Base-by-base conservation (phyloP, 2,113 vertebrate species). In the Salvator merianae region DNA sequence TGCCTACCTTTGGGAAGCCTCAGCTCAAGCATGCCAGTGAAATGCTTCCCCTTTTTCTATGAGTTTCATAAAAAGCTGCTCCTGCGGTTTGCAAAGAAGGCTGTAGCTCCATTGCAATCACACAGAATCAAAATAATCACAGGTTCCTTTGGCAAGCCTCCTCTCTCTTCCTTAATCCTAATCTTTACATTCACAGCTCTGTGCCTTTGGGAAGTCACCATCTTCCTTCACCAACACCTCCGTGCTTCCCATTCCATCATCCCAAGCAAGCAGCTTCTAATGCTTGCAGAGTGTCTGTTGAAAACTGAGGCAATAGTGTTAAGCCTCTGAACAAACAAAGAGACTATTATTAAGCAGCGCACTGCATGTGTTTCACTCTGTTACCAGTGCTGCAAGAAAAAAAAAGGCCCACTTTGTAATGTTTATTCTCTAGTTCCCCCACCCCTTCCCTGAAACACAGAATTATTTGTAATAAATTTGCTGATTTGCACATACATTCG, bases 161-260 rank as follows among this genome's bases (percentile, higher is more conserved):
- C 89, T 87, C 83, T 76, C 78, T 24, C 3, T 66, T 66, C 63
- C 9, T 43, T 70, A 79, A 9, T 86, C 82, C 43, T 2, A 59
- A 74, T 66, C 77, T 9, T 3, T 7, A 0, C 0, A 5, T 5
- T 12, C 30, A 78, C 34, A 80, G 20, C 32, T 75, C 77, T 89
- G 82, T 71, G 50, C 47, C 43, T 71, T 73, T 87, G 78, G 85
- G 82, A 78, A 32, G 36, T 68, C 84, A 86, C 26, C 10, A 14
- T 0, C 6, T 36, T 13, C 20, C 84, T 4, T 20, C 14, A 30
- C 50, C 32, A 0, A 5, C 59, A 40, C n/a, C 50, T 59, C 55
- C 14, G 38, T 0, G 34, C 24, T 16, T 38, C 1, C 65, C 66
- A 82, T 47, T n/a, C 40, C 26, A 0, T 22, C 75, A 62, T 5